Percentiles rank a stretch among this genome's conserved stretches.
Evolutionary conservation across 2,888 invertebrate genomes (phyloP).

Genomic region (Miltochrista miniata): DNA sequence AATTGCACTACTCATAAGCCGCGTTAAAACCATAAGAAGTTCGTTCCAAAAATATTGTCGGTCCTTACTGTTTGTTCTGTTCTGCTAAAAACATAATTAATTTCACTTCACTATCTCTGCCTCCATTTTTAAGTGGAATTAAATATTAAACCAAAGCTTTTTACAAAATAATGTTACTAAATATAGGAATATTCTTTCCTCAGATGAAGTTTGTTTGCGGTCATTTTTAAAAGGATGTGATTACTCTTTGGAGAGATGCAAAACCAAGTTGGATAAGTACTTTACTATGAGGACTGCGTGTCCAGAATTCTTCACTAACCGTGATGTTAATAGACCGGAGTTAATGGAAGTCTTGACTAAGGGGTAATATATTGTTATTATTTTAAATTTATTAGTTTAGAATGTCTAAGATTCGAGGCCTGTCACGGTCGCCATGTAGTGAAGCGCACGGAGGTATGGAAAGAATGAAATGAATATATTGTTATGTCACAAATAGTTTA

Average conservation of each 20-base stretch:
- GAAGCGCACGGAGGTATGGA: no score
- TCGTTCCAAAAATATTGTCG: no score
- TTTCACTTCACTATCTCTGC: background rate
- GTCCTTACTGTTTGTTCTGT: no score
- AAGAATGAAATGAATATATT: no score
- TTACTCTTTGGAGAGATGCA: constrained; percentile 90
- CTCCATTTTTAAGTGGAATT: background rate
- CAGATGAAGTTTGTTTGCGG: constrained; percentile 88
- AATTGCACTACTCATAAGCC: no score
- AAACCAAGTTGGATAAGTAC: constrained; percentile 91
- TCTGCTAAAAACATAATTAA: background rate
- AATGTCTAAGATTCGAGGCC: no score
- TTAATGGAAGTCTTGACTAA: constrained; percentile 83
- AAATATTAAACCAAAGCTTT: background rate
- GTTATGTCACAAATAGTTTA: no score
- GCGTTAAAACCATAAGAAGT: no score
- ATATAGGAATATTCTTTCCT: no score
- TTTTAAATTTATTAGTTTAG: background rate
- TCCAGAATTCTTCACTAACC: constrained; percentile 90
- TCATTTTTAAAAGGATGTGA: constrained; percentile 91
- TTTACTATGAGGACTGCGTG: constrained; percentile 92
- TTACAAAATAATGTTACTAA: no score
- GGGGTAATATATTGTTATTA: constrained; percentile 79
- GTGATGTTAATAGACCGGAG: constrained; percentile 87
- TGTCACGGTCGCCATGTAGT: no score